Base-by-base conservation (phyloP, 37 sponge, comb jelly and placozoan genomes). In the Aphrocallistes beatrix region DNA sequence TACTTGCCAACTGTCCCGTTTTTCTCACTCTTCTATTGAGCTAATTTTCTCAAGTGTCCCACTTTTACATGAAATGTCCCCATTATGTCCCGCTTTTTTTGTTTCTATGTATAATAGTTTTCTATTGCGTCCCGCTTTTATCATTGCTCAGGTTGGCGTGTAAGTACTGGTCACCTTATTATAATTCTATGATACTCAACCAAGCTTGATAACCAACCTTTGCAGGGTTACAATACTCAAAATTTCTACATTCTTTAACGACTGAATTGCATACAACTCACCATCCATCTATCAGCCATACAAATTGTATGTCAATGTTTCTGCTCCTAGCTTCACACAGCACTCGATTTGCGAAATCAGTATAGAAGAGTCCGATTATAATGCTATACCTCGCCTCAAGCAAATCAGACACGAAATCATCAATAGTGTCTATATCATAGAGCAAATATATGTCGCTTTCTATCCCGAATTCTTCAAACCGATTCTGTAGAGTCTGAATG, bases 231-330 rank as follows among this genome's bases (percentile, higher is more conserved):
- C n/a, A n/a, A n/a, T n/a, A n/a, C n/a, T n/a, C n/a, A n/a, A n/a
- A n/a, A n/a, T n/a, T n/a, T n/a, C n/a, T n/a, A n/a, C n/a, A n/a
- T n/a, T n/a, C n/a, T n/a, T n/a, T n/a, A n/a, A n/a, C n/a, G n/a
- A n/a, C n/a, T n/a, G n/a, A n/a, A n/a, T n/a, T n/a, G n/a, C n/a
- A n/a, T n/a, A n/a, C 34, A 60, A 60, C 75, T 28, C 34, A 60
- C 75, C 75, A 60, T 60, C 75, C 75, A 60, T 60, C 75, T 60
- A 60, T 25, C n/a, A 60, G 34, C 75, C 75, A 60, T 60, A 60
- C 75, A 60, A 32, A 19, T 30, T 21, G 75, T 60, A 28, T 30
- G 8, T 60, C 49, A 47, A 3, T 60, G 28, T 21, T 19, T 60
- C n/a, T 19, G 3, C n/a, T 60, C 1, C n/a, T 25, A 19, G n/a